phyloP scores from a whole-genome alignment of 2,888 invertebrate genomes.

The Cephus pulcher region DNA sequence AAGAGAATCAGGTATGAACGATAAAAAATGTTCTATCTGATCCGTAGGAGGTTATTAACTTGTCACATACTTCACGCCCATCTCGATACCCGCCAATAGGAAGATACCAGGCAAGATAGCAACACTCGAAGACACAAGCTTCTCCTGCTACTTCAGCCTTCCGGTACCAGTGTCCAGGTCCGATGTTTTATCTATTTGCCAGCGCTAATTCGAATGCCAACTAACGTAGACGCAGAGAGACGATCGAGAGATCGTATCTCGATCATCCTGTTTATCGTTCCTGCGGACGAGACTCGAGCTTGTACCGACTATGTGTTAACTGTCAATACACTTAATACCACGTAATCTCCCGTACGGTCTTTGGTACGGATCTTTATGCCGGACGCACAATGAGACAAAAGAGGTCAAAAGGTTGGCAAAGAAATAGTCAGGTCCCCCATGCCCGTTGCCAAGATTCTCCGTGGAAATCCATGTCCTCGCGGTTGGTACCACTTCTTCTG shows the following conservation, averaged over 20 bases:
- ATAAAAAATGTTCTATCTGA: constrained; percentile 40
- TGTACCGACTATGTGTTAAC: not conserved
- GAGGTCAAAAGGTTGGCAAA: constrained; percentile 21
- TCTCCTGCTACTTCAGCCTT: not conserved
- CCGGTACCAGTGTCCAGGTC: not conserved
- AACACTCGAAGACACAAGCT: not conserved
- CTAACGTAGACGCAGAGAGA: not conserved
- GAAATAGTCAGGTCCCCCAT: not conserved
- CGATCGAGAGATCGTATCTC: not conserved
- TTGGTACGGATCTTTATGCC: not conserved
- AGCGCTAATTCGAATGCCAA: not conserved
- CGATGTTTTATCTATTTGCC: constrained; percentile 17
- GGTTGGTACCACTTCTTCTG: constrained; percentile 28
- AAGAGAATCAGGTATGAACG: constrained; percentile 21
- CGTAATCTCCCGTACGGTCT: not conserved
- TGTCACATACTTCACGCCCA: constrained; percentile 38
- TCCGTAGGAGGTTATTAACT: constrained; percentile 49
- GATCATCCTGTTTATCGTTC: not conserved
- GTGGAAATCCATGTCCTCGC: constrained; percentile 27
- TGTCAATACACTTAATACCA: not conserved
- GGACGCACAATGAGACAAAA: constrained; percentile 23
- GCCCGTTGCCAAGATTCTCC: not conserved
- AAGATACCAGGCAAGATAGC: constrained; percentile 4
- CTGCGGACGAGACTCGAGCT: not conserved
- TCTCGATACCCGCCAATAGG: constrained; percentile 18